phyloP scores from a whole-genome alignment of 2,113 vertebrate genomes.

The Podarcis muralis region DNA sequence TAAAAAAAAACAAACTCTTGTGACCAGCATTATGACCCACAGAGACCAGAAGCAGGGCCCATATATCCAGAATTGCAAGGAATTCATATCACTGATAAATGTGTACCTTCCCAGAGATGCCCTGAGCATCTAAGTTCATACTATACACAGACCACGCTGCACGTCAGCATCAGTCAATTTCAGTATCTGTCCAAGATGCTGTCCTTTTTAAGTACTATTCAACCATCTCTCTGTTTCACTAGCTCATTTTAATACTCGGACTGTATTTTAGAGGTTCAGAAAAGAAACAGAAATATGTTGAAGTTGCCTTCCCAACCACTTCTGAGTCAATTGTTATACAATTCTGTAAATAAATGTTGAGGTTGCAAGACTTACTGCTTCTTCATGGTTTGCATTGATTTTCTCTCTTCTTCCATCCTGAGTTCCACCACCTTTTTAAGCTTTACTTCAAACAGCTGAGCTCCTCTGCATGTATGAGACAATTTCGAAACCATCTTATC shows the following conservation, averaged over 20 bases:
- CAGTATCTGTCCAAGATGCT: neutral
- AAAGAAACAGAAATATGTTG: neutral
- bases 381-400: conserved; percentile 72
- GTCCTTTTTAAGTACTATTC: neutral
- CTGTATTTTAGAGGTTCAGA: neutral
- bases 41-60: neutral
- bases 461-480: conserved; percentile 64
- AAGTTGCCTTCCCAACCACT: neutral
- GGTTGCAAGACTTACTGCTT: conserved; percentile 70
- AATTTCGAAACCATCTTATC: neutral
- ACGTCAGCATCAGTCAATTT: neutral
- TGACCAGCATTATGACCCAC: neutral
- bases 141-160: neutral
- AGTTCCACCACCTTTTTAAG: conserved; percentile 73
- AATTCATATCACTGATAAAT: neutral
- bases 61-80: neutral
- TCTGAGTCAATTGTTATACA: neutral
- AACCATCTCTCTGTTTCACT: too few relatives aligned
- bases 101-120: neutral
- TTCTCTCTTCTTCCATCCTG: conserved; percentile 73
- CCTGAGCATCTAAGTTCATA: neutral
- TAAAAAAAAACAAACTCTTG: neutral
- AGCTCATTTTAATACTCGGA: neutral
- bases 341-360: neutral
- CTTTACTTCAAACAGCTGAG: conserved; percentile 79